These are phyloP conservation scores for Bos taurus DNA, from an alignment of 2,113 vertebrate genomes.

Conservation along the genomic window DNA sequence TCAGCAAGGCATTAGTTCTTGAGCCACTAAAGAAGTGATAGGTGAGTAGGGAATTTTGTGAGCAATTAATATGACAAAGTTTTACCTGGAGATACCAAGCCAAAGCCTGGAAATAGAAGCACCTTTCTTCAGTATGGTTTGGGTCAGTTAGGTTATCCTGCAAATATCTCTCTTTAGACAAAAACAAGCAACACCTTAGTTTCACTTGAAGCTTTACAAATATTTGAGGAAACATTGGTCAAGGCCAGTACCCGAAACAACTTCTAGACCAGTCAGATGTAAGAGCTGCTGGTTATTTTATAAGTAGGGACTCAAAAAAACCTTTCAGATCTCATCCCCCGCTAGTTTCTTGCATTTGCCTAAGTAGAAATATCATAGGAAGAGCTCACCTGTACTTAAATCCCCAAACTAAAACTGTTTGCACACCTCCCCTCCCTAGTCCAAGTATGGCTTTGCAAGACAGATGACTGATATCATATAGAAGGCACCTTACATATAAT, in stretches of 20 bases:
- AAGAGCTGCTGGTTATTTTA: background rate
- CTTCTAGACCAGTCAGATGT: background rate
- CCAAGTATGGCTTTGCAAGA: constrained; percentile 61
- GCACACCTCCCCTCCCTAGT: constrained; percentile 50
- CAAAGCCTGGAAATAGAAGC: background rate
- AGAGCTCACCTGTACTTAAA: constrained; percentile 39
- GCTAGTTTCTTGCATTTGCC: background rate
- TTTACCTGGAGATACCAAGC: background rate
- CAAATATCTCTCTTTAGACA: background rate
- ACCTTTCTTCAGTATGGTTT: background rate
- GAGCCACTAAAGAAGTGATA: background rate
- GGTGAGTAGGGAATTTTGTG: background rate
- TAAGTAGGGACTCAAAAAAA: background rate
- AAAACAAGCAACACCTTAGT: background rate
- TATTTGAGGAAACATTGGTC: background rate
- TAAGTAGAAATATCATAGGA: background rate
- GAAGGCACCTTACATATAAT: constrained; percentile 56
- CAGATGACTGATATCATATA: constrained; percentile 13
- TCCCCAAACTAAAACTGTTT: constrained; percentile 42
- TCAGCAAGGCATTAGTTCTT: background rate
- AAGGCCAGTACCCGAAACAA: background rate
- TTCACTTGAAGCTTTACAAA: background rate
- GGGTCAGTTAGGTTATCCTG: background rate
- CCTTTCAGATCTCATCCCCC: background rate
- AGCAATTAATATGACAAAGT: background rate